Evolutionary conservation across 2,888 invertebrate species (phyloP).

Genomic region (Uropetala carovei): DNA sequence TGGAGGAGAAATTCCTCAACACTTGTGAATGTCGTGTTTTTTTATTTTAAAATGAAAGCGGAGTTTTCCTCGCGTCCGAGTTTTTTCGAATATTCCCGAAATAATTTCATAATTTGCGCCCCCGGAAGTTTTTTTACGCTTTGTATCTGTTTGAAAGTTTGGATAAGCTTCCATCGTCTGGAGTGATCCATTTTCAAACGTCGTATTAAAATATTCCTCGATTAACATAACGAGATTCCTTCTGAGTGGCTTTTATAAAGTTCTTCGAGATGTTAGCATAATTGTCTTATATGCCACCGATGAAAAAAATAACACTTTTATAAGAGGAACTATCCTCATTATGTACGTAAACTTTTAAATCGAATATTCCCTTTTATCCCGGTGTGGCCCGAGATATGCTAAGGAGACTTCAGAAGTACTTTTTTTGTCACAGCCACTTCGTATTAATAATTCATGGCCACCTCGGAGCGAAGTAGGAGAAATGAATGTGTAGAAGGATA

Average conservation of each 20-base stretch:
- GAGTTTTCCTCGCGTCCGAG: background rate
- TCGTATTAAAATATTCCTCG: constrained; percentile 29
- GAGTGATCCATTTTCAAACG: background rate
- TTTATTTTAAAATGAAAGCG: background rate
- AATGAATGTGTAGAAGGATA: background rate
- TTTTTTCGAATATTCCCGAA: background rate
- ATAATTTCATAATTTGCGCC: background rate
- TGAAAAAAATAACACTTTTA: background rate
- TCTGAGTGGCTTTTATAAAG: constrained; percentile 16
- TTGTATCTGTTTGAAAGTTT: constrained; percentile 18
- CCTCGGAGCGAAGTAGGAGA: background rate
- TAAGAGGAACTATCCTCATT: constrained; percentile 31
- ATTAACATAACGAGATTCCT: constrained; percentile 56
- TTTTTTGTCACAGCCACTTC: constrained; percentile 36
- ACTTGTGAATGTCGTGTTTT: background rate
- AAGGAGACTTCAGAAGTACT: background rate
- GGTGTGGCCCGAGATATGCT: background rate
- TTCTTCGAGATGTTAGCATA: constrained; percentile 29
- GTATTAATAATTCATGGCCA: constrained; percentile 57
- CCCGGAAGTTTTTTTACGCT: background rate
- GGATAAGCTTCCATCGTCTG: background rate
- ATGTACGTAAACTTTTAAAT: constrained; percentile 41
- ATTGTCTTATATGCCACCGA: constrained; percentile 30
- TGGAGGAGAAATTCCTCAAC: background rate
- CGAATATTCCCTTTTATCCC: constrained; percentile 39